Percentiles rank a stretch among this genome's conserved stretches.
phyloP scores from a whole-genome alignment of 2,797 vertebrate species.

The Pangasius sanitwongsei region DNA sequence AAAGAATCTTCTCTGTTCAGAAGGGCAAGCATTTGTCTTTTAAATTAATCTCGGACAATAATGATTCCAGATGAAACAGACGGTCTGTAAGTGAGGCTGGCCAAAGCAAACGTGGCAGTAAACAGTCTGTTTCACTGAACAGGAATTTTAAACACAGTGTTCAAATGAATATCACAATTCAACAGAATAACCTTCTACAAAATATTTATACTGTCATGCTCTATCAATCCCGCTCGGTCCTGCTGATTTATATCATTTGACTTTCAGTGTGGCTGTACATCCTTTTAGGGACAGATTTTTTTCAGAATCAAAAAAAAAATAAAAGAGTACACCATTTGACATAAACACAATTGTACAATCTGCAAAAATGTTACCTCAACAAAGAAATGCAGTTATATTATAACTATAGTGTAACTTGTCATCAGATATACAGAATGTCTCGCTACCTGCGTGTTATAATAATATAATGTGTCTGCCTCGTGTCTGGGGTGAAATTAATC shows the following conservation, averaged over 20 bases:
- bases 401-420: background rate
- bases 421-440: background rate
- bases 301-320: background rate
- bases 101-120: slow-evolving; percentile 11
- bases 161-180: slow-evolving; percentile 42
- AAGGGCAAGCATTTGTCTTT: slow-evolving; percentile 49
- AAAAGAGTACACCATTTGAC: background rate
- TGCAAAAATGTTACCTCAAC: background rate
- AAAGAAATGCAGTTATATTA: background rate
- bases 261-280: background rate
- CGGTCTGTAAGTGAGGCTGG: slow-evolving; percentile 11
- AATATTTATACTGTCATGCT: slow-evolving; percentile 39
- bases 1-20: slow-evolving; percentile 32
- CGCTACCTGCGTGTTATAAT: background rate
- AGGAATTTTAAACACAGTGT: slow-evolving; percentile 39
- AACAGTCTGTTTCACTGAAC: slow-evolving; percentile 29
- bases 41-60: slow-evolving; percentile 39
- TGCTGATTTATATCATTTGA: slow-evolving; percentile 36
- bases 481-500: background rate
- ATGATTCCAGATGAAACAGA: slow-evolving; percentile 20
- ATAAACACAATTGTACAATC: background rate
- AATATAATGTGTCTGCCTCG: background rate
- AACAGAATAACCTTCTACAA: slow-evolving; percentile 13
- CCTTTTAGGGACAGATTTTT: background rate
- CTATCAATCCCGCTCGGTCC: slow-evolving; percentile 4